These are phyloP conservation scores for Gadus chalcogrammus DNA, from an alignment of 2,113 vertebrate species.

Conservation along the genomic window DNA sequence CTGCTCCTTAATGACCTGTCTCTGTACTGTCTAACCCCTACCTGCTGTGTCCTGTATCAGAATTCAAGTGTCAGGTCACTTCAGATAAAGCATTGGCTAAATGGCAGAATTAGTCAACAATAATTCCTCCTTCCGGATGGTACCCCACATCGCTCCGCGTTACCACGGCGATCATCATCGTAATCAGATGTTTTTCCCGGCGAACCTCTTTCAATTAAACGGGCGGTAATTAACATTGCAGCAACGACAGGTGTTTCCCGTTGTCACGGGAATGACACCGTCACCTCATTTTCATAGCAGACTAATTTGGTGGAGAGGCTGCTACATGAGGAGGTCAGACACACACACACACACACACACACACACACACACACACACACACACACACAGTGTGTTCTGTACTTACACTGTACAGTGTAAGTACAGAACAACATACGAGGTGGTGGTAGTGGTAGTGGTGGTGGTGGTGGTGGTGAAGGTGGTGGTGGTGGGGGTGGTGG, in stretches of 20 bases:
- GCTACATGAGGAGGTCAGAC: constrained; percentile 37
- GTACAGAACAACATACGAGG: constrained; percentile 28
- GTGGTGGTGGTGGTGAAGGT: not conserved
- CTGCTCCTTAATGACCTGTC: too few species aligned
- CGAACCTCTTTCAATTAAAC: constrained; percentile 53
- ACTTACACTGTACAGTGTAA: constrained; percentile 26
- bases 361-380: too few species aligned
- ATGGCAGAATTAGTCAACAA: too few species aligned
- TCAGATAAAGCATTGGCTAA: too few species aligned
- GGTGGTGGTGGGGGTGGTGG: constrained; percentile 9
- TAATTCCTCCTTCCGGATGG: too few species aligned
- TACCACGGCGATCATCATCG: not conserved
- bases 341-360: too few species aligned
- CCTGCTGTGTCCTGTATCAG: too few species aligned
- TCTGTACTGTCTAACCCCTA: too few species aligned
- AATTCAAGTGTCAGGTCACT: too few species aligned
- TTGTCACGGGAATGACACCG: constrained; percentile 30
- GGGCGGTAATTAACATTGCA: constrained; percentile 38
- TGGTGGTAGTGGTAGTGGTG: constrained; percentile 16
- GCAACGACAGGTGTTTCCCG: constrained; percentile 54
- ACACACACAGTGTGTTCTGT: too few species aligned
- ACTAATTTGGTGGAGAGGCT: constrained; percentile 45
- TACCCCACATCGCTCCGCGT: not conserved
- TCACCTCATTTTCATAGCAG: constrained; percentile 53
- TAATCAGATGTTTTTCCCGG: constrained; percentile 30